A percentile compares a stretch with the other conserved stretches of the same genome.
Conservation (phyloP, 2,888 invertebrate genomes). For the Catocala fraxini region DNA sequence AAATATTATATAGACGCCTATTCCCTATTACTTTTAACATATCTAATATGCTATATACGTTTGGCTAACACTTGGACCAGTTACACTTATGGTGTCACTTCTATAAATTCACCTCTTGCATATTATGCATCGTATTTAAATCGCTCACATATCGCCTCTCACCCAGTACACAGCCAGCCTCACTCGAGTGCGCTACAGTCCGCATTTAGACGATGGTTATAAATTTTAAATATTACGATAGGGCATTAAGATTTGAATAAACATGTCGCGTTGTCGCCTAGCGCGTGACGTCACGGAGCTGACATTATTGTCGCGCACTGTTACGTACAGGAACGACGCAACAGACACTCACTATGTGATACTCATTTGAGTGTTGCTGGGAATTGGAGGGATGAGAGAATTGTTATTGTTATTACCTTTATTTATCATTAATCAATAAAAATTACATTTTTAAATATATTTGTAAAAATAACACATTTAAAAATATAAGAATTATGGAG, state of each 20-base stretch:
- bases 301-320: conserved; percentile 58
- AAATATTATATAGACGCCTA: no score
- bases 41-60: no score
- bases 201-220: conserved; percentile 60
- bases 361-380: neutral
- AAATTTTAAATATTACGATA: conserved; percentile 79
- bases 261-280: conserved; percentile 71
- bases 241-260: conserved; percentile 81
- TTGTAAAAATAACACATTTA: no score
- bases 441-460: no score
- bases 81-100: no score
- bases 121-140: neutral
- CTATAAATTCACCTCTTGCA: no score
- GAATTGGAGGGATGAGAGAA: no score
- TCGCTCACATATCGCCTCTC: conserved; percentile 7
- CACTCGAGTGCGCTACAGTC: conserved; percentile 48
- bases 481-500: no score
- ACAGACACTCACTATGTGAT: neutral
- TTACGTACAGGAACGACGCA: conserved; percentile 8
- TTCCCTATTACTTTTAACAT: no score
- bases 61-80: no score
- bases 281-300: conserved; percentile 63
- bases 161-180: conserved; percentile 26
- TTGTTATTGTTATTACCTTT: no score
- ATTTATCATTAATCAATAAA: no score